These are phyloP conservation scores for Spisula subtruncata DNA, from an alignment of 2,888 invertebrate genomes.

Conservation along the genomic window DNA sequence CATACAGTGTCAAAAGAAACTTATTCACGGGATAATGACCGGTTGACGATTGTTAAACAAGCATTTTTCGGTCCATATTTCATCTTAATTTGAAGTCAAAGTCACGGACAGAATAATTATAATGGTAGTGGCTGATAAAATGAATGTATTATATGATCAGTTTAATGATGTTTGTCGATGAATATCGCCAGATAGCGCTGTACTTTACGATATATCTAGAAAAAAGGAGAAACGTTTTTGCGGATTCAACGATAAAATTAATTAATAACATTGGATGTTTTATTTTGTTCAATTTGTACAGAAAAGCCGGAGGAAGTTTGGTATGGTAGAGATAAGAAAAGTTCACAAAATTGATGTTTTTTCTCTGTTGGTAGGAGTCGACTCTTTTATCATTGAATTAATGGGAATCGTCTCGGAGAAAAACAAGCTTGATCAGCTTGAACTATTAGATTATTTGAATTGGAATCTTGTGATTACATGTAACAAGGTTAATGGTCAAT, in stretches of 20 bases:
- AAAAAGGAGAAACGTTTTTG: background rate
- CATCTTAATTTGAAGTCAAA: too few species aligned
- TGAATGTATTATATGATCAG: background rate
- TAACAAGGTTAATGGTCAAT: constrained; percentile 29
- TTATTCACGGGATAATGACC: too few species aligned
- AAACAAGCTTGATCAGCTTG: background rate
- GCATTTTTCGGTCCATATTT: too few species aligned
- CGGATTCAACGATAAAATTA: too few species aligned
- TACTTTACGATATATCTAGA: background rate
- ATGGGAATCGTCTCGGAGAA: background rate
- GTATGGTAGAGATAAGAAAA: too few species aligned
- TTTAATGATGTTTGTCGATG: constrained; percentile 13
- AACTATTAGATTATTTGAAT: background rate
- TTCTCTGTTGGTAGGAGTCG: background rate
- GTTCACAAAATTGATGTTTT: background rate
- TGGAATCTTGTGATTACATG: background rate
- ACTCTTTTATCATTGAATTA: background rate
- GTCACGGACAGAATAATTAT: too few species aligned
- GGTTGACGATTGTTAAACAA: too few species aligned
- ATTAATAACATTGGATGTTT: too few species aligned
- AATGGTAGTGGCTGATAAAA: too few species aligned
- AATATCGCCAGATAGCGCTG: background rate
- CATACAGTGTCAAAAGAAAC: too few species aligned
- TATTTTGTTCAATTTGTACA: too few species aligned
- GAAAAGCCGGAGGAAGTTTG: too few species aligned